Evolutionary conservation across 2,113 vertebrate species (phyloP).

Genomic region (Aegotheles bennettii): DNA sequence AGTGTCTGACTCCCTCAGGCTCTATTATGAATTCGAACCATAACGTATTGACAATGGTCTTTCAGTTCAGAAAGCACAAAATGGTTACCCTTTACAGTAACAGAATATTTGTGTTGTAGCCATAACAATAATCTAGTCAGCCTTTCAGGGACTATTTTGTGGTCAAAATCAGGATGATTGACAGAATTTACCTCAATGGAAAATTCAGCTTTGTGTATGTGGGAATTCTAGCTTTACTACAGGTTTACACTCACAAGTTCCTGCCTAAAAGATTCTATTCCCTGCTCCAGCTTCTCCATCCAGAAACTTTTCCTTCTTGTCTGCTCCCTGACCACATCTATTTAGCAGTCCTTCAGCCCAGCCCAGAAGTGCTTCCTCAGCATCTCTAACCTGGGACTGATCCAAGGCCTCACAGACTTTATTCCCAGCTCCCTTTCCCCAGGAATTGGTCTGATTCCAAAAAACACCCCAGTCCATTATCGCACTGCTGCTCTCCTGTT

Average conservation of each 20-base stretch:
- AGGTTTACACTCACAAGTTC: background rate
- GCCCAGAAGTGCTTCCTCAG: background rate
- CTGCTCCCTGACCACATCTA: background rate
- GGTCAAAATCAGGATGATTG: background rate
- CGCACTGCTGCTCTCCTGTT: background rate
- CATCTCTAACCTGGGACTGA: background rate
- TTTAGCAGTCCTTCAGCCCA: background rate
- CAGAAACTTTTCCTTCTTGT: background rate
- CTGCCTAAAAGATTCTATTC: background rate
- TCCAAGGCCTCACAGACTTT: background rate
- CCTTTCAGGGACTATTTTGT: background rate
- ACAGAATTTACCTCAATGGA: background rate
- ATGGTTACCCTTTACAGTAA: constrained; percentile 14
- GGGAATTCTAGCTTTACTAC: background rate
- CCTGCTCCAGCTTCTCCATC: background rate
- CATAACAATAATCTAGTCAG: background rate
- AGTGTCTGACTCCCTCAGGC: constrained; percentile 25
- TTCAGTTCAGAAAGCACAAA: constrained; percentile 39
- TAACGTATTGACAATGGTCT: constrained; percentile 13
- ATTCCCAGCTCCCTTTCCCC: background rate
- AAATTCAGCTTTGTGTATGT: background rate
- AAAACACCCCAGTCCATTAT: background rate
- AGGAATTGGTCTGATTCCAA: background rate
- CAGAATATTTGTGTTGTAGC: background rate
- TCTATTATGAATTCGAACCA: background rate